Evolutionary conservation across 2,888 invertebrate genomes (phyloP).

Genomic region (Mongoloraphidia duomilia): DNA sequence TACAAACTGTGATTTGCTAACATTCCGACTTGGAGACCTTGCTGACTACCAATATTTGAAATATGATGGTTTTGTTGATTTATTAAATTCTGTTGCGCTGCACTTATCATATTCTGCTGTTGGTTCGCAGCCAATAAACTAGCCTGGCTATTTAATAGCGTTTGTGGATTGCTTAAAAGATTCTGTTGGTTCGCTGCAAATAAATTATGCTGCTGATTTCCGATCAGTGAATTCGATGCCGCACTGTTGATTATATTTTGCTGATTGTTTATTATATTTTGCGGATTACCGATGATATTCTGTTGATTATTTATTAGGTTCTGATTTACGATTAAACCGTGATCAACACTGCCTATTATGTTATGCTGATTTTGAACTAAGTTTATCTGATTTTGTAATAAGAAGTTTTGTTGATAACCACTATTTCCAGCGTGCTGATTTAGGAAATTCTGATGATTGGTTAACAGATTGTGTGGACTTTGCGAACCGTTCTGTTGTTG

Average conservation of each 20-base stretch:
- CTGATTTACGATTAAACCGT: background rate
- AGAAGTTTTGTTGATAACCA: conserved; percentile 9
- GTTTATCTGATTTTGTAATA: conserved; percentile 6
- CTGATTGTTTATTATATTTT: background rate
- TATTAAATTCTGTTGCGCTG: no score
- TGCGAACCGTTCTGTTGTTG: conserved; percentile 8
- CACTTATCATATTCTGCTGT: no score
- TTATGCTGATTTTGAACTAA: conserved; percentile 5
- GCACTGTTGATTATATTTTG: conserved; percentile 1
- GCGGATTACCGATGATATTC: conserved; percentile 2
- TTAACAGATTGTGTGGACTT: conserved; percentile 1
- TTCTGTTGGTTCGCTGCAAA: background rate
- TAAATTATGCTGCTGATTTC: no score
- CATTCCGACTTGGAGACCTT: no score
- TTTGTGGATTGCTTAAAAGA: background rate
- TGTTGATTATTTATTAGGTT: conserved; percentile 2
- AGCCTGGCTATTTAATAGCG: background rate
- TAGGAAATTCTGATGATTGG: background rate
- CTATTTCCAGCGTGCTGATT: background rate
- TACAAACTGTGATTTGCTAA: no score
- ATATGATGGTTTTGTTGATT: no score
- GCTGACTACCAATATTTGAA: no score
- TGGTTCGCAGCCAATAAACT: no score
- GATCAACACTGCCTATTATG: conserved; percentile 4
- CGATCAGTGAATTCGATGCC: background rate